Percentiles rank a stretch among this genome's conserved stretches.
Evolutionary conservation across 2,113 vertebrate species (phyloP).

Genomic region (Epinephelus moara): DNA sequence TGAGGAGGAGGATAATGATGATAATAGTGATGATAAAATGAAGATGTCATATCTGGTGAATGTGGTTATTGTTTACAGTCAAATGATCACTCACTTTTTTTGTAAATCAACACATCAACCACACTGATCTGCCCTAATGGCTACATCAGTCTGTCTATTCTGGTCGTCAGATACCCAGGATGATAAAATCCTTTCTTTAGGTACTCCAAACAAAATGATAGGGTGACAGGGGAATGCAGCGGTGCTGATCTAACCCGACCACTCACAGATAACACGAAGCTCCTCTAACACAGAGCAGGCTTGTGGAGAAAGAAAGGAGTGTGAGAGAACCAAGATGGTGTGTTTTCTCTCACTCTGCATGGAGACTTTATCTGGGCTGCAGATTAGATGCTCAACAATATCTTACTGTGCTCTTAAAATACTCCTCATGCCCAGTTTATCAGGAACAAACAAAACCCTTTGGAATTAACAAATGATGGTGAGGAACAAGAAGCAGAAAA

Average conservation of each 20-base stretch:
- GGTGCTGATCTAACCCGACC: neutral
- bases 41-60: neutral
- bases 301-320: neutral
- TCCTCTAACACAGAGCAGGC: constrained; percentile 54
- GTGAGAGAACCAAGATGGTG: constrained; percentile 33
- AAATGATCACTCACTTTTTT: neutral
- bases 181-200: constrained; percentile 11
- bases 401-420: constrained; percentile 59
- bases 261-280: constrained; percentile 43
- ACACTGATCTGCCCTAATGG: neutral
- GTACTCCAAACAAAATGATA: neutral
- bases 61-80: neutral
- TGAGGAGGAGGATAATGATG: neutral
- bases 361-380: constrained; percentile 31
- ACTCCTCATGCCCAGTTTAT: constrained; percentile 37
- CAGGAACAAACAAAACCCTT: constrained; percentile 43
- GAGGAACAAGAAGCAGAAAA: neutral
- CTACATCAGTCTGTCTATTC: constrained; percentile 2
- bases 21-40: neutral
- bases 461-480: neutral
- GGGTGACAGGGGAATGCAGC: constrained; percentile 39
- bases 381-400: constrained; percentile 48
- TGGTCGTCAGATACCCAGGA: neutral
- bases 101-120: neutral
- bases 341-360: constrained; percentile 50